Evolutionary conservation across 1,140 invertebrate genomes (phyloP), one percentile per base, ranked within the genome.

Genomic region (Drosophila teissieri): DNA sequence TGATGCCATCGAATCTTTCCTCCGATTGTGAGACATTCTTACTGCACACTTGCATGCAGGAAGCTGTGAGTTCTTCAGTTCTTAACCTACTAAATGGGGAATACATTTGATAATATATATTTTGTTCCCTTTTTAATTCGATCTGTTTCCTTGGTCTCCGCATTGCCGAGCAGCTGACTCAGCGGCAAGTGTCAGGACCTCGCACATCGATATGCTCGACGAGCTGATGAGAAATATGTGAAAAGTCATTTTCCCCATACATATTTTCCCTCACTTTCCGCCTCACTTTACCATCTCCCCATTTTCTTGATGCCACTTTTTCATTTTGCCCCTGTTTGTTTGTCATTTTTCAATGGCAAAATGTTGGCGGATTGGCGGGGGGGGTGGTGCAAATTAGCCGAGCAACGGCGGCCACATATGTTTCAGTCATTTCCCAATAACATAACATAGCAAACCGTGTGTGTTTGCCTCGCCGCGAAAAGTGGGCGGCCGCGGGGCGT

Each of bases 271-370:
- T n/a, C n/a, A n/a, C n/a, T n/a, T n/a, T n/a, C n/a, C n/a, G n/a
- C n/a, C n/a, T n/a, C n/a, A n/a, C n/a, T n/a, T n/a, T n/a, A n/a
- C n/a, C n/a, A n/a, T n/a, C n/a, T n/a, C n/a, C n/a, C 39, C 14
- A 11, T 40, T 22, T 69, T 46, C 44, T 10, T 40, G 10, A 19
- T 40, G 1, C n/a, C 27, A 19, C 15, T 37, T 24, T 27, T 36
- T 19, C 3, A 17, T 24, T 19, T 40, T 49, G 49, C 49, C 49
- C 27, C 52, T 70, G 68, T 72, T 72, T 72, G 65, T 72, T 72
- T 72, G 68, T 72, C 68, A 72, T 72, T 72, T 72, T 72, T 72
- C 68, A 72, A 72, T 72, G 68, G 68, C 68, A 72, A 57, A 70
- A 39, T 19, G 45, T 4, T 37, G 4, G 8, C 12, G 14, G 17